Percentiles rank a stretch among this genome's conserved stretches.
Conservation (phyloP, 2,888 invertebrate species). For the Drosophila fungiperda region DNA sequence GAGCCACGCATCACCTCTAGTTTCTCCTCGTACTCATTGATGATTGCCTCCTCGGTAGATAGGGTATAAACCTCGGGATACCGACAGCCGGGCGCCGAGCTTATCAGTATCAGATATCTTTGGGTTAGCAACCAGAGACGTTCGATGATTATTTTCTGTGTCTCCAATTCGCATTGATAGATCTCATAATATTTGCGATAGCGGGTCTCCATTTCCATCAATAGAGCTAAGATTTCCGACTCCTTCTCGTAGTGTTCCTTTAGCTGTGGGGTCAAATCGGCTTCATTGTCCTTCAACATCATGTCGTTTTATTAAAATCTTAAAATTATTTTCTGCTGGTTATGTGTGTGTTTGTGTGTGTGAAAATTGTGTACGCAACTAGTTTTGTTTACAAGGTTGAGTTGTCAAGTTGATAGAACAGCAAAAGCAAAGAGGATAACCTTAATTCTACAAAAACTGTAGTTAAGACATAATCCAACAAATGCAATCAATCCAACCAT, state of each 20-base stretch:
- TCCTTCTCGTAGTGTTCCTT: conserved; percentile 67
- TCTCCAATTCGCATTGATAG: conserved; percentile 63
- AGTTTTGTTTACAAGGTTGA: conserved; percentile 6
- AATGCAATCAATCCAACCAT: conserved; percentile 16
- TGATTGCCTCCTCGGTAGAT: conserved; percentile 75
- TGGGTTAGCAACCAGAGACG: conserved; percentile 81
- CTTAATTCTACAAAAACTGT: not conserved
- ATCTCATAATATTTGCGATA: conserved; percentile 61
- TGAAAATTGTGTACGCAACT: not conserved
- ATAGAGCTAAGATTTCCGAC: conserved; percentile 52
- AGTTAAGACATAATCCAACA: conserved; percentile 11
- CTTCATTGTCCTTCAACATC: conserved; percentile 39
- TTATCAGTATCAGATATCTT: conserved; percentile 75
- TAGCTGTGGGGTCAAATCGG: conserved; percentile 59
- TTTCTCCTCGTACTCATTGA: conserved; percentile 79
- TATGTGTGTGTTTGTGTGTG: conserved; percentile 4
- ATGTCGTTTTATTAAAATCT: not conserved
- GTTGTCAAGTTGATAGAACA: conserved; percentile 1
- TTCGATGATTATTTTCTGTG: conserved; percentile 68
- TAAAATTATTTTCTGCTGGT: not conserved
- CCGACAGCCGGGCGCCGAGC: conserved; percentile 69
- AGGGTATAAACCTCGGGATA: conserved; percentile 75
- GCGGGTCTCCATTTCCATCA: conserved; percentile 65
- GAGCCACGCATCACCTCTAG: conserved; percentile 63
- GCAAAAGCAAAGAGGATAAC: conserved; percentile 1